phyloP scores from a whole-genome alignment of 2,113 vertebrate genomes.

The Turdus rufiventris region DNA sequence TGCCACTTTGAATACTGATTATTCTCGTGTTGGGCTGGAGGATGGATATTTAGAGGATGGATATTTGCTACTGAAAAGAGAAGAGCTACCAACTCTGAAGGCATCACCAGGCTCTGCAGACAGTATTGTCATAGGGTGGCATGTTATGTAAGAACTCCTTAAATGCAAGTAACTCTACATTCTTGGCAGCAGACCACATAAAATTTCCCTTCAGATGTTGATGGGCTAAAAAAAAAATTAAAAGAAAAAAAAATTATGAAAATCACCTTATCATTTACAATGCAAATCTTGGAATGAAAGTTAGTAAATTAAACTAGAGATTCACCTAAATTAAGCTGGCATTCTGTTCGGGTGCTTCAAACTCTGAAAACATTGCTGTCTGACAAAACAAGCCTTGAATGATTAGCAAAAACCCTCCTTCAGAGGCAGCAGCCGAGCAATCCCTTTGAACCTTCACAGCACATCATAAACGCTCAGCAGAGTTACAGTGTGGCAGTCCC shows the following conservation, averaged over 20 bases:
- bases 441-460: conserved; percentile 64
- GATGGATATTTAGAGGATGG: not conserved
- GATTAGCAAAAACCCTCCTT: conserved; percentile 56
- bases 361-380: conserved; percentile 38
- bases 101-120: not conserved
- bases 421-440: conserved; percentile 37
- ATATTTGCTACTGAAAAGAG: not conserved
- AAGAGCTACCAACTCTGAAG: not conserved
- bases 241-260: not conserved
- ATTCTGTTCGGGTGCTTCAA: conserved; percentile 51
- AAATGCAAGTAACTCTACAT: conserved; percentile 13
- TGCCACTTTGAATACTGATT: not conserved
- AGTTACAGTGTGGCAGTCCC: conserved; percentile 61
- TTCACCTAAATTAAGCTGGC: conserved; percentile 61
- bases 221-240: not conserved
- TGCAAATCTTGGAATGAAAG: conserved; percentile 59
- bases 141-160: conserved; percentile 30
- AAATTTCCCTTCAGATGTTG: conserved; percentile 59
- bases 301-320: conserved; percentile 52
- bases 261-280: conserved; percentile 62
- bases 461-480: conserved; percentile 60
- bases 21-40: not conserved
- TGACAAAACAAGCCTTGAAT: conserved; percentile 57
- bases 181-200: conserved; percentile 54
- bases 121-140: conserved; percentile 11